Evolutionary conservation across 2,113 vertebrate species (phyloP).

Genomic region (rabbit (Oryctolagus cuniculus)): DNA sequence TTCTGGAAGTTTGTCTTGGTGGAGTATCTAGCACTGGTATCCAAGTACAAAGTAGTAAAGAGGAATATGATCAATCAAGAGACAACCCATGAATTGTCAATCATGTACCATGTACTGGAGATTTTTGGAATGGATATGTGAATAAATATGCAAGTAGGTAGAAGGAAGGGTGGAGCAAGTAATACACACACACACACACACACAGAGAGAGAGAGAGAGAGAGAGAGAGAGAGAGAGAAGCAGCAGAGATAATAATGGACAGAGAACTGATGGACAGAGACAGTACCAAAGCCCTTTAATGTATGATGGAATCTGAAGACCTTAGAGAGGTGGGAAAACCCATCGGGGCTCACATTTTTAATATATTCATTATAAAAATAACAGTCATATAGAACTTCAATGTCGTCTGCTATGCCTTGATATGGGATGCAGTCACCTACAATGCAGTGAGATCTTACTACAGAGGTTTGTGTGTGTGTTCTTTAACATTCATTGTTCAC

Average conservation of each 20-base stretch:
- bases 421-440: neutral
- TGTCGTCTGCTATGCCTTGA: fast-evolving
- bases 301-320: neutral
- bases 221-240: neutral
- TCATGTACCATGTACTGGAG: too few relatives aligned
- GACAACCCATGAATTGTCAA: neutral
- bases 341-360: neutral
- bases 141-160: neutral
- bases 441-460: neutral
- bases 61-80: neutral
- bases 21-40: neutral
- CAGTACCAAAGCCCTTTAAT: neutral
- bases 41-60: neutral
- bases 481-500: neutral
- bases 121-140: neutral
- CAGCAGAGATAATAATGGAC: neutral
- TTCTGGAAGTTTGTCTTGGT: neutral
- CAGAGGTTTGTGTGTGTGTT: neutral
- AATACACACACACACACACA: neutral
- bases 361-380: neutral
- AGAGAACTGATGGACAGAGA: neutral
- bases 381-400: neutral
- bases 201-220: neutral
- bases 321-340: neutral
- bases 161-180: neutral